Conservation (phyloP, 2,113 vertebrate genomes). For the Neomonachus schauinslandi region DNA sequence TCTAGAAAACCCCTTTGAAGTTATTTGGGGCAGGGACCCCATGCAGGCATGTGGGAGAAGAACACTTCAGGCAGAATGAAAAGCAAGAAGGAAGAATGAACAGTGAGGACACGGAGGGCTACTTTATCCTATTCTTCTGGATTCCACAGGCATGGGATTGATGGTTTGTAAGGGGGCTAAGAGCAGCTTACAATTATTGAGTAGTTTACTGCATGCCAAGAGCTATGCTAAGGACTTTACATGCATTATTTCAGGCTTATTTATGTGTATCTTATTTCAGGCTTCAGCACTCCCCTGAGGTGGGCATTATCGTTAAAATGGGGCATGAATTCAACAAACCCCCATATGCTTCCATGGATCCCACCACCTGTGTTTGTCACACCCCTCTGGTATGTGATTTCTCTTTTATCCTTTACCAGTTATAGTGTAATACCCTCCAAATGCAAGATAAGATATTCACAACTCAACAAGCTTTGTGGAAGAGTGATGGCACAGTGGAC, state of each 20-base stretch:
- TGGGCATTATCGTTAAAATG: background rate
- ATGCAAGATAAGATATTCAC: background rate
- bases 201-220: background rate
- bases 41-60: background rate
- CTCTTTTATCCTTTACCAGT: background rate
- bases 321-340: background rate
- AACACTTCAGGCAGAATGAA: background rate
- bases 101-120: background rate
- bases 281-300: background rate
- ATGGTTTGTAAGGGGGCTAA: background rate
- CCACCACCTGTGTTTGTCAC: background rate
- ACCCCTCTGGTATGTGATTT: background rate
- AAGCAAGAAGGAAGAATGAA: background rate
- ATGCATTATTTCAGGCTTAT: background rate
- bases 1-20: background rate
- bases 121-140: background rate
- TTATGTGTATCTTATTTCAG: background rate
- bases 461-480: background rate
- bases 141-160: background rate
- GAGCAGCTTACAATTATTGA: background rate
- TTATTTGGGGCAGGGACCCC: background rate
- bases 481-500: background rate
- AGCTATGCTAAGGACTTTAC: background rate
- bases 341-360: background rate
- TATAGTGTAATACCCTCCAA: background rate